phyloP scores from a whole-genome alignment of 1,140 invertebrate genomes.

The Venustaconcha ellipsiformis region DNA sequence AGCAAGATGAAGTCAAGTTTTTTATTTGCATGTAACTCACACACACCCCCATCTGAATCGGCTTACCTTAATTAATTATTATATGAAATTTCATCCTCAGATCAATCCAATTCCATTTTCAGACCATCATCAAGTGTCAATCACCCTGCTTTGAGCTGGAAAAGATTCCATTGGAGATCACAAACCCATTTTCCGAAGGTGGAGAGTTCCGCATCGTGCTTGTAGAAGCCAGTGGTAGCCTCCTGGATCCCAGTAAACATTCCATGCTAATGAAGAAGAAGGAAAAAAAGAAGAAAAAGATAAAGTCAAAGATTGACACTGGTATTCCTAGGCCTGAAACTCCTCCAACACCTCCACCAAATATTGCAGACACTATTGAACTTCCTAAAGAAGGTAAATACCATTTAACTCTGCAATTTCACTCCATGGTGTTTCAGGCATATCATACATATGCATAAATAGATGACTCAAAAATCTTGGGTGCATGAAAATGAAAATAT shows the following conservation, averaged over 20 bases:
- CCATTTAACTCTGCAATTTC: neutral
- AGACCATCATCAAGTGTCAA: slow-evolving; percentile 60
- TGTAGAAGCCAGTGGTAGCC: slow-evolving; percentile 54
- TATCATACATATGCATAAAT: no score
- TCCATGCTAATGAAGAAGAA: slow-evolving; percentile 39
- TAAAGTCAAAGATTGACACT: slow-evolving; percentile 51
- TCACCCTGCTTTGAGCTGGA: slow-evolving; percentile 65
- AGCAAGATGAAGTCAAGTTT: neutral
- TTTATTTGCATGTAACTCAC: neutral
- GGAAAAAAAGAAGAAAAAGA: slow-evolving; percentile 45
- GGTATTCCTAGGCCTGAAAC: slow-evolving; percentile 50
- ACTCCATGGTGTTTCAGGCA: no score
- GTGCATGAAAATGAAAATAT: no score
- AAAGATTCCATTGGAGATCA: slow-evolving; percentile 58
- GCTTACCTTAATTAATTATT: neutral
- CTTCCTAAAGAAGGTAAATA: slow-evolving; percentile 31
- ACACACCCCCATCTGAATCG: neutral
- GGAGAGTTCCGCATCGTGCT: slow-evolving; percentile 63
- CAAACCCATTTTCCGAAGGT: slow-evolving; percentile 60
- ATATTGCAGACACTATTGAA: slow-evolving; percentile 30
- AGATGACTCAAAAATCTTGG: no score
- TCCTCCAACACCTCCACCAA: slow-evolving; percentile 41
- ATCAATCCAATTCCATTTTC: slow-evolving; percentile 23
- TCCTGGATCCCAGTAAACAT: slow-evolving; percentile 39
- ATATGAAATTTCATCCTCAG: no score